Evolutionary conservation across 2,888 invertebrate species (phyloP).

Genomic region (Heteromyza rotundicornis): DNA sequence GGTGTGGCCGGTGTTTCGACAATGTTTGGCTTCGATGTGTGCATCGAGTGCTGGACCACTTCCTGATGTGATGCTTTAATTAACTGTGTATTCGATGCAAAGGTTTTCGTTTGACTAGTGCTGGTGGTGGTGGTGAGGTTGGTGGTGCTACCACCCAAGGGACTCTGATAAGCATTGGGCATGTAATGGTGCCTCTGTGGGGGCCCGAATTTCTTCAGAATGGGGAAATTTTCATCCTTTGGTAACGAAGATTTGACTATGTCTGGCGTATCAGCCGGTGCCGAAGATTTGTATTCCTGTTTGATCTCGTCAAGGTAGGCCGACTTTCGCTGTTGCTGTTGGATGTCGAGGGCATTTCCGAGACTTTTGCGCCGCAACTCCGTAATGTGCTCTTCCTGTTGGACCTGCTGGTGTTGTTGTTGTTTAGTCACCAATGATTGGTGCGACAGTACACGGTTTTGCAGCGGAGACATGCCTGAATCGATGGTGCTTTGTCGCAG

Average conservation of each 20-base stretch:
- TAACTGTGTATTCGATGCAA: not conserved
- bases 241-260: conserved; percentile 59
- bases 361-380: conserved; percentile 55
- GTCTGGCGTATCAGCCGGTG: conserved; percentile 58
- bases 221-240: conserved; percentile 56
- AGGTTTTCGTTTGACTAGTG: conserved; percentile 13
- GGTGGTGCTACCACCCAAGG: conserved; percentile 29
- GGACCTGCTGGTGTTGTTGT: conserved; percentile 32
- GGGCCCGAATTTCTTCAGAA: conserved; percentile 60
- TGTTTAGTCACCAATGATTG: conserved; percentile 35
- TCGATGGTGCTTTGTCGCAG: conserved; percentile 8
- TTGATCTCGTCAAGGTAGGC: conserved; percentile 18
- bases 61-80: conserved; percentile 15
- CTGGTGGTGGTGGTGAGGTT: conserved; percentile 27
- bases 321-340: conserved; percentile 29
- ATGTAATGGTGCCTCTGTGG: conserved; percentile 59
- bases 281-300: conserved; percentile 54
- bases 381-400: conserved; percentile 29
- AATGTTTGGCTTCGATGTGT: conserved; percentile 46
- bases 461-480: conserved; percentile 24
- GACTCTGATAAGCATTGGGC: conserved; percentile 59
- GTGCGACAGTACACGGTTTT: conserved; percentile 42
- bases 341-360: conserved; percentile 46
- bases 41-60: conserved; percentile 29
- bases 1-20: conserved; percentile 58